Conservation (phyloP, 2,888 invertebrate species). For the Escarpia spicata region DNA sequence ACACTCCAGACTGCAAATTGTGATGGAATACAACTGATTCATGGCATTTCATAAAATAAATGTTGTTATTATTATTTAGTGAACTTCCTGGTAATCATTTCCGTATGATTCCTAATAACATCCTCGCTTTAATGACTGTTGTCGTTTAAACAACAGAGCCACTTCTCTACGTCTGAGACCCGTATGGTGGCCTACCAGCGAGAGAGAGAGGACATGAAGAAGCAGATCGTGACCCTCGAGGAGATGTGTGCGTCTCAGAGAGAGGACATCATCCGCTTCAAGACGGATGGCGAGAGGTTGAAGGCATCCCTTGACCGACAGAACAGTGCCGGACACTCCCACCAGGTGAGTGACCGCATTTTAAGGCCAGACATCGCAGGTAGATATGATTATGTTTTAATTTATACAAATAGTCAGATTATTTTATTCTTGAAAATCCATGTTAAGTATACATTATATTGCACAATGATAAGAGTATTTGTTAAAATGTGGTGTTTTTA, state of each 20-base stretch:
- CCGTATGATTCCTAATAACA: too few species aligned
- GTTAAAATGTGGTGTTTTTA: too few species aligned
- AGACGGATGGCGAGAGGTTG: slow-evolving; percentile 39
- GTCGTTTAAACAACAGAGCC: slow-evolving; percentile 42
- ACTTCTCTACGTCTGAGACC: slow-evolving; percentile 49
- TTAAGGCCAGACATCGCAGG: not conserved
- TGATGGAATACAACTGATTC: too few species aligned
- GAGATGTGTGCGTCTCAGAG: slow-evolving; percentile 21
- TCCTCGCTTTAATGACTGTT: not conserved
- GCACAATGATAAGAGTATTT: too few species aligned
- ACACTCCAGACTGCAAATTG: too few species aligned
- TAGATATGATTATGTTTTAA: not conserved
- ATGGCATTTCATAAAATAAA: too few species aligned
- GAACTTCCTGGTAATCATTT: not conserved
- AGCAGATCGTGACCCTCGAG: slow-evolving; percentile 42
- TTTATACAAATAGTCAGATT: too few species aligned
- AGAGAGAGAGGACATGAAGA: slow-evolving; percentile 48
- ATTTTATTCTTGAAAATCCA: too few species aligned
- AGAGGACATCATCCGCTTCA: slow-evolving; percentile 27
- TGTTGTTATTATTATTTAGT: not conserved
- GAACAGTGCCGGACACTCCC: slow-evolving; percentile 24
- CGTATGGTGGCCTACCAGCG: slow-evolving; percentile 42
- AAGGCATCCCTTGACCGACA: slow-evolving; percentile 43
- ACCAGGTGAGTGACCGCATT: not conserved
- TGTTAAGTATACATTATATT: too few species aligned